Conservation (phyloP, 2,888 invertebrate genomes). For the Agrotis segetum region DNA sequence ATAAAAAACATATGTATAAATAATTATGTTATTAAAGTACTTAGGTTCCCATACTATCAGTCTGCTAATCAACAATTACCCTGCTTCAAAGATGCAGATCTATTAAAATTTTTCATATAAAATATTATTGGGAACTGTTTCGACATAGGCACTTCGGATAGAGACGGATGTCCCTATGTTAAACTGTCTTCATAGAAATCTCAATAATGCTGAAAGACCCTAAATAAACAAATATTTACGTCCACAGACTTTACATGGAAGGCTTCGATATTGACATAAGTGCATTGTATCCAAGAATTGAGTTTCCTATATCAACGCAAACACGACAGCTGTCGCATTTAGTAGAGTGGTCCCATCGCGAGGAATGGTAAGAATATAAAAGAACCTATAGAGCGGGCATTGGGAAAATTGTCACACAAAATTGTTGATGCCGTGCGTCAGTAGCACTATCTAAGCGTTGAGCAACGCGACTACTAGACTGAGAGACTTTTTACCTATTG, state of each 20-base stretch:
- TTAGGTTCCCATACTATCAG: background rate
- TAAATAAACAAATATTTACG: background rate
- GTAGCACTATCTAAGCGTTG: too few relatives aligned
- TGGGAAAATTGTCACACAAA: too few relatives aligned
- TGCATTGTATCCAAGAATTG: constrained; percentile 93
- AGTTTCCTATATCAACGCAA: constrained; percentile 95
- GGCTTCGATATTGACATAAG: constrained; percentile 93
- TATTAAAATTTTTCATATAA: background rate
- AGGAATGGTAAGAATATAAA: constrained; percentile 17
- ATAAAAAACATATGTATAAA: too few relatives aligned
- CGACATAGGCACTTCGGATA: too few relatives aligned
- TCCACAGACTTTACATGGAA: constrained; percentile 64
- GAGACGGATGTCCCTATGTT: too few relatives aligned
- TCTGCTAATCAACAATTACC: background rate
- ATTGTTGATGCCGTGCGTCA: too few relatives aligned
- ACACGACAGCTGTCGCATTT: constrained; percentile 95
- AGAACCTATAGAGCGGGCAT: too few relatives aligned
- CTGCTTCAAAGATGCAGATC: background rate
- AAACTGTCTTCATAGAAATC: too few relatives aligned
- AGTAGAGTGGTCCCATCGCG: constrained; percentile 95
- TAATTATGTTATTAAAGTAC: too few relatives aligned
- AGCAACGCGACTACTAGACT: too few relatives aligned
- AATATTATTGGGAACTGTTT: too few relatives aligned
- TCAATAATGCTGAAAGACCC: background rate
- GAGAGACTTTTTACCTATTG: too few relatives aligned